These are phyloP conservation scores for Drosophila jambulina DNA, from an alignment of 1,140 invertebrate species.

Conservation along the genomic window DNA sequence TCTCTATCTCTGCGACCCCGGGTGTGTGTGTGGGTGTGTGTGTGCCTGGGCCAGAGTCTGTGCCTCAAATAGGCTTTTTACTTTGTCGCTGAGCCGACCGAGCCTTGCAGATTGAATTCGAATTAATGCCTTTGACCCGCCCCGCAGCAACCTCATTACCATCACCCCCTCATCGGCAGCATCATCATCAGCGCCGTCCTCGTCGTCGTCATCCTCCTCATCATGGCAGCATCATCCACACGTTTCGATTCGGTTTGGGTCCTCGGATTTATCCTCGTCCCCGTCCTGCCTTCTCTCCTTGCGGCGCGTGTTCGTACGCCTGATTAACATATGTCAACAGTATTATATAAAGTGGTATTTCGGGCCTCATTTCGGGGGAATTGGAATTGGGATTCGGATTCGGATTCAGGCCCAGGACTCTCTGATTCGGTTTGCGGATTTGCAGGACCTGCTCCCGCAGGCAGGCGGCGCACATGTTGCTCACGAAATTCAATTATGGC, in stretches of 20 bases:
- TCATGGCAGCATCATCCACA: conserved; percentile 42
- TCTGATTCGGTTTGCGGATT: conserved; percentile 21
- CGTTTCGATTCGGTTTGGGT: conserved; percentile 43
- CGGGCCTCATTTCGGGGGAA: conserved; percentile 55
- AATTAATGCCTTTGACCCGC: conserved; percentile 85
- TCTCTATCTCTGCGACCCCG: conserved; percentile 26
- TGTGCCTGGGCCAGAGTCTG: conserved; percentile 28
- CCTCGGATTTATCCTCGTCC: conserved; percentile 35
- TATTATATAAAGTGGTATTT: conserved; percentile 84
- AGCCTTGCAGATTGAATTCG: conserved; percentile 83
- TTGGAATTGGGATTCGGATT: conserved; percentile 54
- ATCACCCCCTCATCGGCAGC: conserved; percentile 46
- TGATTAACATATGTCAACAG: conserved; percentile 85
- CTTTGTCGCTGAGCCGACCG: conserved; percentile 72
- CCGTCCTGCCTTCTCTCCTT: conserved; percentile 21
- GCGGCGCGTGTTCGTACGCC: conserved; percentile 80
- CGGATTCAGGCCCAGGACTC: conserved; percentile 12
- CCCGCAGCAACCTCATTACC: conserved; percentile 66
- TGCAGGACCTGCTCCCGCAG: conserved; percentile 21
- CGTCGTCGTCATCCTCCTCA: conserved; percentile 2
- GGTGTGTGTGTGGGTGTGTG: conserved; percentile 2
- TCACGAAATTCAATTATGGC: conserved; percentile 77
- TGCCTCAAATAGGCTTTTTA: conserved; percentile 81
- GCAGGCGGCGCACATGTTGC: conserved; percentile 41
- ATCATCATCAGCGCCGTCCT: conserved; percentile 7